phyloP scores from a whole-genome alignment of 2,797 vertebrate species.

The Hyperoplus immaculatus region DNA sequence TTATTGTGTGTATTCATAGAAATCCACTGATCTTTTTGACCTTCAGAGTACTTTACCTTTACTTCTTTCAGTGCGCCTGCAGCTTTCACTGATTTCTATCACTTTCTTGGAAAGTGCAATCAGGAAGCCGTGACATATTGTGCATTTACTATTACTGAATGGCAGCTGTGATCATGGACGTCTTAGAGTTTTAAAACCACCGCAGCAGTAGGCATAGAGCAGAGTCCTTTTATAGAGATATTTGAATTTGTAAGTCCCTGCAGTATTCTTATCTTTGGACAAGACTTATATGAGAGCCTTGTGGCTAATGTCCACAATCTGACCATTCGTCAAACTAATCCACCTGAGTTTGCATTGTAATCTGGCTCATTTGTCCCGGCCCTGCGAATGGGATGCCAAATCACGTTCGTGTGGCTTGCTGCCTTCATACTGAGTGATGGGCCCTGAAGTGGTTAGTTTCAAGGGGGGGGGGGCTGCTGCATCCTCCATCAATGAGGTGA shows the following conservation, averaged over 20 bases:
- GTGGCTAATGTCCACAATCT: slow-evolving; percentile 28
- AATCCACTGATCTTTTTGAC: neutral
- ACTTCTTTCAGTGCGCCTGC: neutral
- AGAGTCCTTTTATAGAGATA: slow-evolving; percentile 18
- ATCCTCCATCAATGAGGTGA: slow-evolving; percentile 48
- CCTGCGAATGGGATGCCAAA: slow-evolving; percentile 11
- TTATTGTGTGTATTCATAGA: neutral
- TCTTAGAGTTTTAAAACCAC: slow-evolving; percentile 1
- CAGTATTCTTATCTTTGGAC: slow-evolving; percentile 28
- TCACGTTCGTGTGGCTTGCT: slow-evolving; percentile 36
- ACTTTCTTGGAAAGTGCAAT: slow-evolving; percentile 6
- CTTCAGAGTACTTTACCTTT: no score
- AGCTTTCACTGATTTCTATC: neutral
- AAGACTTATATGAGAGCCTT: slow-evolving; percentile 20
- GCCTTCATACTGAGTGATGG: slow-evolving; percentile 59
- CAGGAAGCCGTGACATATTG: neutral
- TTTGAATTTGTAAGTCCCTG: neutral
- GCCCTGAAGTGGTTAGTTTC: slow-evolving; percentile 27
- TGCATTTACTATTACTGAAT: neutral
- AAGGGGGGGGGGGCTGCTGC: neutral
- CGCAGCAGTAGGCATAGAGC: neutral
- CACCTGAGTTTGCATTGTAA: slow-evolving; percentile 39
- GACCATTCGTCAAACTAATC: slow-evolving; percentile 59
- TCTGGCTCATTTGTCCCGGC: slow-evolving; percentile 36
- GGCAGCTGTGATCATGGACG: neutral